Conservation (phyloP, 2,888 invertebrate genomes). For the Pyrrhia umbra region DNA sequence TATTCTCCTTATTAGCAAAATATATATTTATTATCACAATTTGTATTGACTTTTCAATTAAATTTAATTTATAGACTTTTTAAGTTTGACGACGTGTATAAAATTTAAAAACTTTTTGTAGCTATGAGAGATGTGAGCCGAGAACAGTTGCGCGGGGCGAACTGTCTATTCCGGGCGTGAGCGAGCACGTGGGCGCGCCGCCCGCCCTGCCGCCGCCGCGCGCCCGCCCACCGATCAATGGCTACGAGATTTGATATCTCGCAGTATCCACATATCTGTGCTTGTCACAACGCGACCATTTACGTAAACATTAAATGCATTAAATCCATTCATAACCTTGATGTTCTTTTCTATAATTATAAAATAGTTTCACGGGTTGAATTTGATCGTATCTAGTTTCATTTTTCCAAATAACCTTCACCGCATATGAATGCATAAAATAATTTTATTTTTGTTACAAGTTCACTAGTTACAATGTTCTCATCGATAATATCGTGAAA, state of each 20-base stretch:
- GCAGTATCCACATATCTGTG: conserved; percentile 48
- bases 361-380: background rate
- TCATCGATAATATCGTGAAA: conserved; percentile 11
- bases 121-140: conserved; percentile 72
- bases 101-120: conserved; percentile 52
- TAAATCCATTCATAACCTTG: background rate
- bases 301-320: conserved; percentile 42
- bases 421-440: background rate
- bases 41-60: conserved; percentile 47
- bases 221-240: conserved; percentile 85
- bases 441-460: background rate
- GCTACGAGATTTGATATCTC: conserved; percentile 83
- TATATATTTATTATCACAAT: conserved; percentile 53
- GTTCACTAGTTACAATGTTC: background rate
- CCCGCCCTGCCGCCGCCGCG: conserved; percentile 73
- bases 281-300: conserved; percentile 50
- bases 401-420: conserved; percentile 32
- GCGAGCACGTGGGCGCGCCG: conserved; percentile 86
- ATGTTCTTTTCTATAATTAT: background rate
- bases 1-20: conserved; percentile 19
- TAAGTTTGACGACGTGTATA: conserved; percentile 58
- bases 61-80: conserved; percentile 19
- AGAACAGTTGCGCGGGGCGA: conserved; percentile 78
- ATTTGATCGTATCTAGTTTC: background rate
- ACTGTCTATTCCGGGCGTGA: conserved; percentile 88